These are phyloP conservation scores for Trichopria drosophilae DNA, from an alignment of 2,888 invertebrate species.

Conservation along the genomic window DNA sequence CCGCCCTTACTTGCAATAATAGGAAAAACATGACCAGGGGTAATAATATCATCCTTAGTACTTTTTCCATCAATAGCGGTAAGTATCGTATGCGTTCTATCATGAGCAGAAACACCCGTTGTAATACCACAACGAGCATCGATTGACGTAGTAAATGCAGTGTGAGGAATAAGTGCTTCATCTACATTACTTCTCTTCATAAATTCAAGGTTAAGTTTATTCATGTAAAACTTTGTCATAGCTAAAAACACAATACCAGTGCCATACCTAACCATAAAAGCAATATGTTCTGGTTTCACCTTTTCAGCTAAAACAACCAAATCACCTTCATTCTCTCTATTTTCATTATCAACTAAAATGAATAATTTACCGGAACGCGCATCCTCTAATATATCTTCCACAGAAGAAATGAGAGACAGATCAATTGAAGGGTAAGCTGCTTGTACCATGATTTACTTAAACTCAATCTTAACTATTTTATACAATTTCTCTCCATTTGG, in stretches of 20 bases:
- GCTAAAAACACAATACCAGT: conserved; percentile 14
- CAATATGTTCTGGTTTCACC: conserved; percentile 12
- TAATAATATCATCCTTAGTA: no score
- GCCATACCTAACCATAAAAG: conserved; percentile 18
- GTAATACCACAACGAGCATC: no score
- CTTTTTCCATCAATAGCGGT: no score
- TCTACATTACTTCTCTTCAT: no score
- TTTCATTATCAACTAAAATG: conserved; percentile 15
- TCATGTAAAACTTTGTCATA: conserved; percentile 14
- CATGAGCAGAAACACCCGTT: no score
- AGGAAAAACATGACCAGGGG: no score
- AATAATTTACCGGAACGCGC: conserved; percentile 18
- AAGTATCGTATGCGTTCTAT: no score
- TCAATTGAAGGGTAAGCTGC: conserved; percentile 14
- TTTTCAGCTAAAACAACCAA: conserved; percentile 17
- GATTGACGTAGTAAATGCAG: no score
- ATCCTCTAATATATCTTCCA: conserved; percentile 15
- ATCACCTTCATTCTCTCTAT: conserved; percentile 17
- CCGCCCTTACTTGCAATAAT: no score
- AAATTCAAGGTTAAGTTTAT: conserved; percentile 7
- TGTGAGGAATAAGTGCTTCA: no score
- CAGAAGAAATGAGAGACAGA: conserved; percentile 15
- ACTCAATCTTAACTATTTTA: conserved; percentile 17
- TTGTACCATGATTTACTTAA: conserved; percentile 17
- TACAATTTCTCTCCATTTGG: conserved; percentile 16